Conservation (phyloP, 2,113 vertebrate genomes). For the Petaurus breviceps region DNA sequence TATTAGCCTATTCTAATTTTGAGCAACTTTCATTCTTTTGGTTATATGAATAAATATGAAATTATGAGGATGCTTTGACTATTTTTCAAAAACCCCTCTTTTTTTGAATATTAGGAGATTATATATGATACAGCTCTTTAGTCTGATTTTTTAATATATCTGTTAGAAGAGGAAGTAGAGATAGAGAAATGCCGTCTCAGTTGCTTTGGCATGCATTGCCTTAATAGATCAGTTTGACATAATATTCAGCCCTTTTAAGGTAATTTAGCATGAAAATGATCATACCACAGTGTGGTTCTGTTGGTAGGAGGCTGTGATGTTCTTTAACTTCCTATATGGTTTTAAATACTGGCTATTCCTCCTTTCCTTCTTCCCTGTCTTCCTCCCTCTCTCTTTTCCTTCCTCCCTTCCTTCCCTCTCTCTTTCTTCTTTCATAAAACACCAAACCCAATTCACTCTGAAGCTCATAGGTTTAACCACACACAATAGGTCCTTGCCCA, state of each 20-base stretch:
- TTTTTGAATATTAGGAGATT: background rate
- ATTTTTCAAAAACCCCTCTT: background rate
- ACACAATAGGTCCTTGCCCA: too few species aligned
- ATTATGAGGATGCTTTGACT: background rate
- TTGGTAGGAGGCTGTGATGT: background rate
- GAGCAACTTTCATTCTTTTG: conserved; percentile 18
- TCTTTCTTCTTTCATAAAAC: too few species aligned
- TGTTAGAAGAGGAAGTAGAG: background rate
- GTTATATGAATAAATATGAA: conserved; percentile 21
- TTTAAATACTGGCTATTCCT: background rate
- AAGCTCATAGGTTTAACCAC: too few species aligned
- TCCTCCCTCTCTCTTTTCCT: too few species aligned
- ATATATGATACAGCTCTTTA: background rate
- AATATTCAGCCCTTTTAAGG: background rate
- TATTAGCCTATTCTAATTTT: background rate
- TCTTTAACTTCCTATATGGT: background rate
- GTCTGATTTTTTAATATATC: background rate
- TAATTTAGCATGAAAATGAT: conserved; percentile 17
- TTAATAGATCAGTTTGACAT: background rate
- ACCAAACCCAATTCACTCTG: too few species aligned
- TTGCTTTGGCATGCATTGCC: background rate
- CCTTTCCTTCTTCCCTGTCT: too few species aligned
- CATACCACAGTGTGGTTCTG: background rate
- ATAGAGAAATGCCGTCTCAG: background rate
- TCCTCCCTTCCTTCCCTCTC: too few species aligned